Evolutionary conservation across 1,140 invertebrate genomes (phyloP).

Genomic region (Thalassaphorura encarpata): DNA sequence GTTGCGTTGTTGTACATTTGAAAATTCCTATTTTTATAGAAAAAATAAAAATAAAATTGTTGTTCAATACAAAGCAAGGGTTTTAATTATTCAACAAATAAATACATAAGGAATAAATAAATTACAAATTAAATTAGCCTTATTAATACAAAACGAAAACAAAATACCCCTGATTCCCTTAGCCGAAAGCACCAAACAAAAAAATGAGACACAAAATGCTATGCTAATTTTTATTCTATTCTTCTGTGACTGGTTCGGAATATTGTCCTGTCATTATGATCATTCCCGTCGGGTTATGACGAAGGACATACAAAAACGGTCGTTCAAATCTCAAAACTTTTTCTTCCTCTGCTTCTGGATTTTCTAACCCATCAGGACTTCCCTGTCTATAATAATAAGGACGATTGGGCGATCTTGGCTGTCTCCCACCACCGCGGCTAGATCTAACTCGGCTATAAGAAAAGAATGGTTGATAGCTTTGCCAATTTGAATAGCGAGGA

Average conservation of each 20-base stretch:
- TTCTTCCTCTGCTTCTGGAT: conserved; percentile 40
- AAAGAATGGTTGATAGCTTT: not conserved
- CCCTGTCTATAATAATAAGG: not conserved
- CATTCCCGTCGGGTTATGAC: conserved; percentile 75
- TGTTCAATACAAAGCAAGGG: too few species aligned
- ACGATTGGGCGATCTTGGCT: not conserved
- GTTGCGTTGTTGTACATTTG: too few species aligned
- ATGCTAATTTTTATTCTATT: too few species aligned
- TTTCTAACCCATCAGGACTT: not conserved
- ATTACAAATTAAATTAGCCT: too few species aligned
- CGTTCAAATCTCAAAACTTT: conserved; percentile 66
- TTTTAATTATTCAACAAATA: too few species aligned
- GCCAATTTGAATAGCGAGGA: not conserved
- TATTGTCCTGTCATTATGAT: conserved; percentile 45
- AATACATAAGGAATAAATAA: too few species aligned
- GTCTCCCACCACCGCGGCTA: not conserved
- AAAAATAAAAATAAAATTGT: too few species aligned
- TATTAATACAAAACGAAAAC: too few species aligned
- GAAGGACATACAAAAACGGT: conserved; percentile 72
- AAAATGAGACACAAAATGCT: too few species aligned
- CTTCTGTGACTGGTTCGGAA: conserved; percentile 21
- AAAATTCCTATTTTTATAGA: too few species aligned
- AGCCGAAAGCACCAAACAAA: too few species aligned
- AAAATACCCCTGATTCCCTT: too few species aligned
- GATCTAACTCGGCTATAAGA: conserved; percentile 18